Percentiles rank a stretch among this genome's conserved stretches.
Evolutionary conservation across 2,113 vertebrate species (phyloP).

Genomic region (Platanista minor): DNA sequence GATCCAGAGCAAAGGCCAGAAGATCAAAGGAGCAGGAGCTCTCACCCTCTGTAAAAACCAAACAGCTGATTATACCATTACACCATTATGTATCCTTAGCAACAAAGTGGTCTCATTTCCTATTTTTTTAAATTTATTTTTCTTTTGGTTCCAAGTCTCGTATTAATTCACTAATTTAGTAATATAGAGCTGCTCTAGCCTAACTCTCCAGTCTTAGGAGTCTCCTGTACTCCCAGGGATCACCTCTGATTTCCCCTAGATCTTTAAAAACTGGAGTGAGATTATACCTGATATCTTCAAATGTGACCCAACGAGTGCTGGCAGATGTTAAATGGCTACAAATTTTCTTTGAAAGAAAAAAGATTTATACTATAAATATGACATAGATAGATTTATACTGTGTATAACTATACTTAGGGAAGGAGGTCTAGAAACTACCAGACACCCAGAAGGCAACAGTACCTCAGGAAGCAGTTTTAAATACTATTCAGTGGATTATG

Average conservation of each 20-base stretch:
- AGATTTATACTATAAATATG: neutral
- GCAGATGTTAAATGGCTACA: neutral
- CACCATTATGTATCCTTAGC: neutral
- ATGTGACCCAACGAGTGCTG: neutral
- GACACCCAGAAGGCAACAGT: neutral
- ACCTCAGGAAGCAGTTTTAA: neutral
- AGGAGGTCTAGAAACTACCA: neutral
- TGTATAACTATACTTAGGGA: neutral
- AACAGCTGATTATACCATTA: neutral
- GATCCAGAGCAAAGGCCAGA: neutral
- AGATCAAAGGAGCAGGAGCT: neutral
- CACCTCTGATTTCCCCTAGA: neutral
- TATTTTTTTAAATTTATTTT: neutral
- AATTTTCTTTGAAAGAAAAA: neutral
- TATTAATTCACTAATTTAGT: neutral
- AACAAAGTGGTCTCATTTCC: neutral
- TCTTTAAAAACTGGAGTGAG: neutral
- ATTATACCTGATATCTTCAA: neutral
- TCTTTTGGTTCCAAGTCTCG: neutral
- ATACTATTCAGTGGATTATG: neutral
- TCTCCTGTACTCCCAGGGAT: neutral
- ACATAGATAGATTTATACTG: neutral
- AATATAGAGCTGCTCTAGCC: neutral
- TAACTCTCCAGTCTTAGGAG: neutral
- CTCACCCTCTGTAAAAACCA: neutral